Base-by-base conservation (phyloP, 2,888 invertebrate species). In the Scelioninae gen. 1 region DNA sequence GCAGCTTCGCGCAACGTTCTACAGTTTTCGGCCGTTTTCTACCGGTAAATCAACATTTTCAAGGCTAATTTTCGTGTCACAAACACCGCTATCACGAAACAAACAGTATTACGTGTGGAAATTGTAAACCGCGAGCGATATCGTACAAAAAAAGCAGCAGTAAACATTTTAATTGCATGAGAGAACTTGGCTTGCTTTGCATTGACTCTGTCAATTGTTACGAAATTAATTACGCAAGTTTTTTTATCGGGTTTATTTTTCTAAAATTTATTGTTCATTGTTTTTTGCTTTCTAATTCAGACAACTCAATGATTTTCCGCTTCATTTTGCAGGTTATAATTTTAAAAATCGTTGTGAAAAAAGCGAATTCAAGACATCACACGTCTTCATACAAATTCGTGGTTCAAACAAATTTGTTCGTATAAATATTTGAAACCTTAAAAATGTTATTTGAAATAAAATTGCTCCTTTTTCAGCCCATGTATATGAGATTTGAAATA, bases 11-110 rank as follows among this genome's bases (percentile, higher is more conserved):
- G 69, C 71, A 68, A 79, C 80, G 34, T 72, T 66, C 63, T 56
- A 72, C 79, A 40, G 60, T 76, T 80, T 80, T 72, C 80, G 66
- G 58, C 58, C 71, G 62, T 77, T 80, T 83, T 80, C 40, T 72
- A 77, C 80, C 83, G 83, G 83, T 80, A 83, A 83, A 69, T 77
- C 43, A 49, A 31, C 65, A 23, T 29, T 51, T 58, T 75, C 63
- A 51, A 58, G n/a, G 5, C 43, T 43, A 47, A 62, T 51, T 60
- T 11, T 40, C n/a, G 13, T 74, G 8, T 10, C 63, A 16, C 13
- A 43, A 10, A n/a, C 40, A 5, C 29, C 10, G n/a, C n/a, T n/a
- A n/a, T n/a, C n/a, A n/a, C n/a, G n/a, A n/a, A n/a, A n/a, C 10
- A 34, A 0, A 29, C 23, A 31, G 66, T 66, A 62, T 71, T 65